Evolutionary conservation across 1,140 invertebrate species (phyloP), one percentile per base, ranked within the genome.

Genomic region (Rhopalosiphum maidis): DNA sequence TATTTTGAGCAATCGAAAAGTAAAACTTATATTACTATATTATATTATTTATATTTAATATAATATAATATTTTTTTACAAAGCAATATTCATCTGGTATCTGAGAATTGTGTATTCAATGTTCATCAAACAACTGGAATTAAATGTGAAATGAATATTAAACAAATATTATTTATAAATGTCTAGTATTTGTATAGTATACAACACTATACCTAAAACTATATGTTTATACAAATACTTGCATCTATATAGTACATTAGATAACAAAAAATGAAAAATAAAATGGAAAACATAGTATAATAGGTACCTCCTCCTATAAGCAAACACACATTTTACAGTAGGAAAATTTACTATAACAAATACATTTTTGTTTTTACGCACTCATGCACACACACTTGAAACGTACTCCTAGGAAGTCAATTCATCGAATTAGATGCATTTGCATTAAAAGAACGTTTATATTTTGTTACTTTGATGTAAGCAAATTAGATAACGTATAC

Each of bases 381-480:
- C 30, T 15, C 11, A n/a, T 2, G n/a, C 30, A n/a, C 30, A 15
- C 30, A 18, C n/a, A 15, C 30, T 35, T 6, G 4, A 77, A 77
- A n/a, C 30, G n/a, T 35, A 77, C 30, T n/a, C n/a, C 60, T 77
- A 5, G 15, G 60, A 77, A 77, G 60, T 77, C 5, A 5, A 77
- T 15, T n/a, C 60, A n/a, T 77, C 30, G 5, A n/a, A 35, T 68
- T n/a, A 18, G 60, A 77, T n/a, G 60, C 4, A 77, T 77, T 8
- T 8, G 15, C 22, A 77, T 77, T 77, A n/a, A 77, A 35, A n/a
- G 15, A 18, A 1, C 60, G 60, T n/a, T 77, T 77, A n/a, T 35
- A n/a, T n/a, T n/a, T 77, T 77, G 60, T 77, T 77, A 77, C 30
- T 77, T 77, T n/a, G 60, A n/a, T 77, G 60, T 77, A 77, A 77